These are phyloP conservation scores for Microctenopoma lineatum DNA, from an alignment of 2,797 vertebrate genomes.

Conservation along the genomic window DNA sequence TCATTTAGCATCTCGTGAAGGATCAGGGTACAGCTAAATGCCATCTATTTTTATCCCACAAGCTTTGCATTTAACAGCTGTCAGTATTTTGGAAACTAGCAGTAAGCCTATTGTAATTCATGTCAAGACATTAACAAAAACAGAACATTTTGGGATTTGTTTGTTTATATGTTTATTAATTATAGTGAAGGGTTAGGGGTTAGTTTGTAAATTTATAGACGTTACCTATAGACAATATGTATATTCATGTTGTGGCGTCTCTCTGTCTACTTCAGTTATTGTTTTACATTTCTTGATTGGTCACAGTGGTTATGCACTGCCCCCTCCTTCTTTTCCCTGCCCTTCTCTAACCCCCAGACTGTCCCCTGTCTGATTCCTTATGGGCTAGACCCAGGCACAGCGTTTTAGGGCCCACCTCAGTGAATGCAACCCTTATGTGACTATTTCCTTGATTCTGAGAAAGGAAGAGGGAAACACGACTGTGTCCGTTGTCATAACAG, in stretches of 20 bases:
- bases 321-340: conserved; percentile 13
- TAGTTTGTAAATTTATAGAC: not conserved
- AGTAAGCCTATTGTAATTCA: conserved; percentile 12
- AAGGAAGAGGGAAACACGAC: conserved; percentile 68
- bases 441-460: conserved; percentile 75
- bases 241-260: conserved; percentile 36
- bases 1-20: conserved; percentile 28
- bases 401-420: conserved; percentile 67
- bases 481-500: conserved; percentile 76
- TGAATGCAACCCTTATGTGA: conserved; percentile 75
- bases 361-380: conserved; percentile 58
- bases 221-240: conserved; percentile 7
- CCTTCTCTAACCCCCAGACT: conserved; percentile 43
- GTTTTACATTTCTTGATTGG: conserved; percentile 65
- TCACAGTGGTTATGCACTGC: conserved; percentile 39
- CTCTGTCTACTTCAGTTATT: conserved; percentile 43
- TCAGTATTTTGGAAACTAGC: conserved; percentile 24
- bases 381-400: conserved; percentile 58
- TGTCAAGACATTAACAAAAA: conserved; percentile 26
- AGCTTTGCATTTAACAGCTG: conserved; percentile 24
- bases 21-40: conserved; percentile 17
- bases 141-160: not conserved
- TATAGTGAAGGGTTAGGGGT: not conserved
- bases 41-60: conserved; percentile 40
- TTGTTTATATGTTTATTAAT: conserved; percentile 11